Base-by-base conservation (phyloP, 2,888 invertebrate species). In the Noctua fimbriata region DNA sequence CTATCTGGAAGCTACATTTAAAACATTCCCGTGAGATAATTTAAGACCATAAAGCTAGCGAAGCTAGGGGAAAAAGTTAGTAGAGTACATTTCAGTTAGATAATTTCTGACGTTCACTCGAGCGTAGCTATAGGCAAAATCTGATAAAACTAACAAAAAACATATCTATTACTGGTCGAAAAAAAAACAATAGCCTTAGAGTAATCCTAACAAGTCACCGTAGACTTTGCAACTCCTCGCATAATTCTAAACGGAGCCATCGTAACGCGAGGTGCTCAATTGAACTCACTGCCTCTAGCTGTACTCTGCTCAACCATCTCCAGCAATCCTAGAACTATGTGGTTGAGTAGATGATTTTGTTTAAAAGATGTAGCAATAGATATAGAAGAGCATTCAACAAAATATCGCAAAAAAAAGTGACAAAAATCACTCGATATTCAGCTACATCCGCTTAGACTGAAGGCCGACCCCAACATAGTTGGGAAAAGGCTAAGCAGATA, bases 281-380 rank as follows among this genome's bases (percentile, higher is more conserved):
- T 83, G 84, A 84, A 90, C 87, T 89, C 89, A 83, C 90, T 91
- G 91, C 89, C 86, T 91, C 86, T 73, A 65, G 69, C 79, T 69
- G 32, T 58, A 87, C 74, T 79, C 73, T 65, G 66, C 10, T 82
- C 79, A 90, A 90, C 90, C 89, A 90, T 89, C 83, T 79, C 73
- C 55, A 88, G 21, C 7, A 52, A 21, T 52, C 21, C 52, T 52
- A 9, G 21, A 52, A 21, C 9, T 21, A 52, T 52, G 52, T 52
- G 0, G 52, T 9, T 52, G 52, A 52, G 52, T 10, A 24, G 24
- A 52, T 52, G 52, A 10, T 55, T 52, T 52, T 24, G 9, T 52
- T 9, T 0, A 2, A 52, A 55, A 55, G 10, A 55, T 24, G 3
- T 21, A 24, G 24, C 24, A 24, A 9, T 10, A 10, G 9, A 0